A percentile compares a stretch with the other conserved stretches of the same genome.
phyloP scores from a whole-genome alignment of 1,140 invertebrate genomes.

The Drosophila punjabiensis region DNA sequence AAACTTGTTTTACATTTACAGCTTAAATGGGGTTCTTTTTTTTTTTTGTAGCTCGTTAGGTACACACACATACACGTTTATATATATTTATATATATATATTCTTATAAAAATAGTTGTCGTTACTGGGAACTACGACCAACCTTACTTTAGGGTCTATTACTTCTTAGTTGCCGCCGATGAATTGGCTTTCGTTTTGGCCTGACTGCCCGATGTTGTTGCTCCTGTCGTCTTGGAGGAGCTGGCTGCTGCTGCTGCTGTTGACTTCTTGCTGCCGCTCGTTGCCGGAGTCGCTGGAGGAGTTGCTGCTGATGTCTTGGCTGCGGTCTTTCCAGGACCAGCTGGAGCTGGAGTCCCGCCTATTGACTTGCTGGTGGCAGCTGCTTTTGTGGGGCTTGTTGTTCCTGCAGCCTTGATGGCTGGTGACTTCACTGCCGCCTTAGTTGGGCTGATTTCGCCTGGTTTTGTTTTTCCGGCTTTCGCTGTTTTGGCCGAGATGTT shows the following conservation, averaged over 20 bases:
- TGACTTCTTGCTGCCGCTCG: constrained; percentile 7
- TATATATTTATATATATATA: constrained; percentile 30
- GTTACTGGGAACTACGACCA: constrained; percentile 47
- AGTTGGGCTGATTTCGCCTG: constrained; percentile 35
- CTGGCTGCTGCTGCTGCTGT: not conserved
- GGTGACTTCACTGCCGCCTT: constrained; percentile 27
- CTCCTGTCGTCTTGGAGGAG: constrained; percentile 11
- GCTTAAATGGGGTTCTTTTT: constrained; percentile 16
- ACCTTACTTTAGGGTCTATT: constrained; percentile 6
- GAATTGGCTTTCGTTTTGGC: constrained; percentile 60
- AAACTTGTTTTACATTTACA: constrained; percentile 36
- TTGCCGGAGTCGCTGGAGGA: constrained; percentile 17
- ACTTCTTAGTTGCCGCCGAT: constrained; percentile 56
- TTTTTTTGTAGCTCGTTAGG: constrained; percentile 50
- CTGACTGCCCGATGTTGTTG: constrained; percentile 24
- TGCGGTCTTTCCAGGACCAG: constrained; percentile 2
- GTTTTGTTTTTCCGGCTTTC: constrained; percentile 40
- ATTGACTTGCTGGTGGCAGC: constrained; percentile 18
- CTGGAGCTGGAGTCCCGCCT: not conserved
- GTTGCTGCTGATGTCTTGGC: constrained; percentile 7
- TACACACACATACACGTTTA: constrained; percentile 36
- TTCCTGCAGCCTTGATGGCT: constrained; percentile 20
- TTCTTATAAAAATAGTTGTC: constrained; percentile 74
- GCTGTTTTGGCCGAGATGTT: constrained; percentile 39
- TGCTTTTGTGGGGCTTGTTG: constrained; percentile 52